Conservation (phyloP, 2,888 invertebrate species). For the Stomorhina lunata region DNA sequence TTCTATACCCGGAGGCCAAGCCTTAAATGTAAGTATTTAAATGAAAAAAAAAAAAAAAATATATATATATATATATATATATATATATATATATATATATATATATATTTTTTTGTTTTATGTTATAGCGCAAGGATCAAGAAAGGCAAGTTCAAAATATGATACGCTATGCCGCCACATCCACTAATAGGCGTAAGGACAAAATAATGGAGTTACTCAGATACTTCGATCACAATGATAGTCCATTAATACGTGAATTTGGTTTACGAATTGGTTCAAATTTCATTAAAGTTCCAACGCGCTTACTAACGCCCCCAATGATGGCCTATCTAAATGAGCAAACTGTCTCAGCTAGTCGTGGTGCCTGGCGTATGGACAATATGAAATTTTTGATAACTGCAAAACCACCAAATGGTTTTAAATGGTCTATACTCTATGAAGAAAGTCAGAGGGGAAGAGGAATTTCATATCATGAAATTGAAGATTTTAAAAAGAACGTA, state of each 20-base stretch:
- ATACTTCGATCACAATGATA: slow-evolving; percentile 72
- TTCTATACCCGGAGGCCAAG: slow-evolving; percentile 89
- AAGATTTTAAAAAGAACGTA: slow-evolving; percentile 30
- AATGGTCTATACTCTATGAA: slow-evolving; percentile 74
- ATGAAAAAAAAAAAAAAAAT: not conserved
- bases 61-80: not conserved
- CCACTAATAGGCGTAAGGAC: slow-evolving; percentile 86
- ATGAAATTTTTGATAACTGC: slow-evolving; percentile 65
- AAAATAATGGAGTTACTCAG: slow-evolving; percentile 85
- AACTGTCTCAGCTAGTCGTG: slow-evolving; percentile 65
- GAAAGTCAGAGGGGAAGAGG: slow-evolving; percentile 25
- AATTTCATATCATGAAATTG: slow-evolving; percentile 54
- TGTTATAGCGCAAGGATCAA: slow-evolving; percentile 84
- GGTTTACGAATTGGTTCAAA: slow-evolving; percentile 87
- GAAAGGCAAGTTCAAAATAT: slow-evolving; percentile 91
- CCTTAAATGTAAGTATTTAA: slow-evolving; percentile 79
- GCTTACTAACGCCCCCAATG: slow-evolving; percentile 88
- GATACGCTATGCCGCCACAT: slow-evolving; percentile 92
- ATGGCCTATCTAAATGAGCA: slow-evolving; percentile 82
- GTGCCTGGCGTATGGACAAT: slow-evolving; percentile 72
- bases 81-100: no score
- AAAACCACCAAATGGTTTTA: slow-evolving; percentile 59
- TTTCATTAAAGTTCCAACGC: slow-evolving; percentile 89
- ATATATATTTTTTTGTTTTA: not conserved
- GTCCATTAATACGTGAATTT: slow-evolving; percentile 87